Base-by-base conservation (phyloP, 2,797 vertebrate genomes). In the Spatula clypeata region DNA sequence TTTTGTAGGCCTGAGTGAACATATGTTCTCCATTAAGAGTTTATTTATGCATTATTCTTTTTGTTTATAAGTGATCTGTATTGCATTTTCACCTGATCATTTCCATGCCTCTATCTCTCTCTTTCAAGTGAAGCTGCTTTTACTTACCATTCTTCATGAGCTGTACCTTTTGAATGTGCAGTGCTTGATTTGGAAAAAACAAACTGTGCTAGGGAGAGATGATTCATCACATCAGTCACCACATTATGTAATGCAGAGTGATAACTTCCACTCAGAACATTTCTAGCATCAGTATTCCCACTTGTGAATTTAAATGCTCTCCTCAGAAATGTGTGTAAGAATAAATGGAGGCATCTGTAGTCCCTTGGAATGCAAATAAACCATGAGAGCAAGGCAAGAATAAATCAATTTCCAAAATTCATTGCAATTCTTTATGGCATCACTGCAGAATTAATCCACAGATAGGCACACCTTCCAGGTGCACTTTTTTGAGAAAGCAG, bases 181-280 rank as follows among this genome's bases (percentile, higher is more conserved):
- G 36, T 34, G 26, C 34, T 55, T 83, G 42, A 38, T 88, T 44
- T 75, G 62, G 66, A n/a, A 74, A 62, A 76, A 71, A 64, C 13
- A 27, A 29, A 14, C 57, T 53, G 23, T 66, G 47, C 65, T 79
- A 47, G 55, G 29, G 55, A 82, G 79, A 53, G 53, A 32, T 93
- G 90, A 93, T 67, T 96, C 85, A 91, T 79, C 31, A 4, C 36
- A 79, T 67, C 94, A 94, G 12, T 84, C 76, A 88, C 61, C 26
- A 1, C n/a, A 26, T 96, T 94, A 73, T 70, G 16, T 75, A 94
- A 90, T 5, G 6, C 62, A 65, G 65, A 83, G 26, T 26, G 69
- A 17, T 61, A 87, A 54, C 64, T 82, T 26, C 77, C 70, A 57
- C 61, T 47, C 73, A 64, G 45, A 88, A 31, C 21, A 38, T 75